A percentile compares a stretch with the other conserved stretches of the same genome.
These are phyloP conservation scores for Phycodurus eques DNA, from an alignment of 2,113 vertebrate species.

Conservation along the genomic window DNA sequence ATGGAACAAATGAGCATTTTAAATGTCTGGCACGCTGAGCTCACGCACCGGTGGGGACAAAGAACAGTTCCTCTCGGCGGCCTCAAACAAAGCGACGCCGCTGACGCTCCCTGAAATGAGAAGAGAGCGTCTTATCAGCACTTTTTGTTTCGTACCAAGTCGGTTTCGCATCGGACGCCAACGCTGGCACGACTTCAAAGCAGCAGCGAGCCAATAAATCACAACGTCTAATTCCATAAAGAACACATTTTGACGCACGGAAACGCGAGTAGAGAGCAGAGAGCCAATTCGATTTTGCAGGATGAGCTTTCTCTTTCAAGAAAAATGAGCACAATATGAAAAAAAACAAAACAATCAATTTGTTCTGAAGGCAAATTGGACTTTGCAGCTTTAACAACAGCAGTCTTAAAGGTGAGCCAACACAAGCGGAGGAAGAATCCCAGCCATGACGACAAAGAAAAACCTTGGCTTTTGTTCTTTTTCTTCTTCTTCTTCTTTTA, in stretches of 20 bases:
- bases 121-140: slow-evolving; percentile 3
- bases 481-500: no score
- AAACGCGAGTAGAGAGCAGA: slow-evolving; percentile 16
- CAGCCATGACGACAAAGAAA: slow-evolving; percentile 11
- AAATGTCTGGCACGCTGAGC: no score
- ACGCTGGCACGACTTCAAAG: background rate
- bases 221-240: background rate
- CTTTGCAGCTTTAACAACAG: background rate
- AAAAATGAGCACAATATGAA: background rate
- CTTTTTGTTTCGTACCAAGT: background rate
- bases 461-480: slow-evolving; percentile 35
- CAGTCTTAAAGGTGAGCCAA: background rate
- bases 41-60: slow-evolving; percentile 59
- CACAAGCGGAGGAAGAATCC: background rate
- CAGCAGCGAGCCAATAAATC: background rate
- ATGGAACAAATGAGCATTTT: background rate
- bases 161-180: background rate
- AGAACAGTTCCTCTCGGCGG: slow-evolving; percentile 74
- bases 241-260: background rate
- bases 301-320: slow-evolving; percentile 1
- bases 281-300: slow-evolving; percentile 15
- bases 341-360: background rate
- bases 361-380: no score
- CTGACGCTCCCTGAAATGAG: slow-evolving; percentile 36
- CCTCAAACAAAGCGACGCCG: slow-evolving; percentile 13